Conservation (phyloP, 2,888 invertebrate species). For the Pristionchus entomophagus region DNA sequence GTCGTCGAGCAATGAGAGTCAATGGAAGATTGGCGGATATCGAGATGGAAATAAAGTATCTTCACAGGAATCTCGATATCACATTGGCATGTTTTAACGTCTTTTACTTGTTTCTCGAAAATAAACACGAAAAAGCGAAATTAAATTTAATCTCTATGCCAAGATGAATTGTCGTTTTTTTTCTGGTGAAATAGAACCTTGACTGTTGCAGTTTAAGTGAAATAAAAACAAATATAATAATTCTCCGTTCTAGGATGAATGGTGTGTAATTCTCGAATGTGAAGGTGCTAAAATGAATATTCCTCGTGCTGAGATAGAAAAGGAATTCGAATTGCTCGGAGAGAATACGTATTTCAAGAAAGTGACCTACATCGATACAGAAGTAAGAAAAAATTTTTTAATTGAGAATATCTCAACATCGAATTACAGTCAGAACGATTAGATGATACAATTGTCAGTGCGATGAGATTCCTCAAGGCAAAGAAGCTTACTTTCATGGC, state of each 20-base stretch:
- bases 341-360: slow-evolving; percentile 8
- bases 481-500: background rate
- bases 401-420: background rate
- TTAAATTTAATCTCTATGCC: no score
- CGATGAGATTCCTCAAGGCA: background rate
- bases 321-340: background rate
- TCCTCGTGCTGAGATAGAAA: background rate
- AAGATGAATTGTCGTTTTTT: background rate
- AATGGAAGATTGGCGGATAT: no score
- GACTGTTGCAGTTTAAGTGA: no score
- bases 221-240: no score
- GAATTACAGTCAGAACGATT: background rate
- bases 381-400: background rate
- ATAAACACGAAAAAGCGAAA: no score
- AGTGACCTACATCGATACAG: background rate
- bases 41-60: background rate
- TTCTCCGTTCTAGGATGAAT: background rate
- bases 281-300: background rate
- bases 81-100: background rate
- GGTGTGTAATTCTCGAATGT: background rate
- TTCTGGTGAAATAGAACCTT: no score
- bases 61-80: background rate
- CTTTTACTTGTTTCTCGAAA: no score
- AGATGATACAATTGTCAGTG: background rate
- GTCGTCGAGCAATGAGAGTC: no score